Percentiles rank a stretch among this genome's conserved stretches.
Conservation (phyloP, 2,113 vertebrate genomes). For the Pseudorasbora parva region DNA sequence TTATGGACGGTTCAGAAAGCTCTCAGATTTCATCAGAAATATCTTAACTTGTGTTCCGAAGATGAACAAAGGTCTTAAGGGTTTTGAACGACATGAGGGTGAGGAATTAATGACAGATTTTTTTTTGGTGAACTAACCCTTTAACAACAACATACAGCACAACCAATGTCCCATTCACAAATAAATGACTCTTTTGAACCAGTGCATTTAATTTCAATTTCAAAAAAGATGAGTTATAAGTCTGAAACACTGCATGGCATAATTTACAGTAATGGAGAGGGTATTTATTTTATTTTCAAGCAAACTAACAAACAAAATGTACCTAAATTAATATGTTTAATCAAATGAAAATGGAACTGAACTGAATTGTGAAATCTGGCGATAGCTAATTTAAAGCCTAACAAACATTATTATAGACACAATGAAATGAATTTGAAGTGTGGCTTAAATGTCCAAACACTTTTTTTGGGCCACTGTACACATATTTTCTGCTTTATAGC, state of each 20-base stretch:
- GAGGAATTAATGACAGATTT: too few relatives aligned
- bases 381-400: background rate
- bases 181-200: background rate
- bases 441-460: background rate
- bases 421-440: background rate
- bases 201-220: background rate
- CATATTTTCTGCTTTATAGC: too few relatives aligned
- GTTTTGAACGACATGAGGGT: too few relatives aligned
- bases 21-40: too few relatives aligned
- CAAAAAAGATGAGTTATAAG: too few relatives aligned
- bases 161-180: background rate
- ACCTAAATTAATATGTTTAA: background rate
- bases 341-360: background rate
- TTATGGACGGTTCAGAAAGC: too few relatives aligned
- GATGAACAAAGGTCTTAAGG: too few relatives aligned
- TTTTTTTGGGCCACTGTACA: background rate
- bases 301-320: background rate
- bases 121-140: background rate
- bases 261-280: background rate
- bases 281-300: background rate
- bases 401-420: background rate
- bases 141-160: background rate
- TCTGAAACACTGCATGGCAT: background rate
- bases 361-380: background rate
- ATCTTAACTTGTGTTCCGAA: too few relatives aligned